Base-by-base conservation (phyloP, 2,113 vertebrate genomes). In the Cyprinodon tularosa region DNA sequence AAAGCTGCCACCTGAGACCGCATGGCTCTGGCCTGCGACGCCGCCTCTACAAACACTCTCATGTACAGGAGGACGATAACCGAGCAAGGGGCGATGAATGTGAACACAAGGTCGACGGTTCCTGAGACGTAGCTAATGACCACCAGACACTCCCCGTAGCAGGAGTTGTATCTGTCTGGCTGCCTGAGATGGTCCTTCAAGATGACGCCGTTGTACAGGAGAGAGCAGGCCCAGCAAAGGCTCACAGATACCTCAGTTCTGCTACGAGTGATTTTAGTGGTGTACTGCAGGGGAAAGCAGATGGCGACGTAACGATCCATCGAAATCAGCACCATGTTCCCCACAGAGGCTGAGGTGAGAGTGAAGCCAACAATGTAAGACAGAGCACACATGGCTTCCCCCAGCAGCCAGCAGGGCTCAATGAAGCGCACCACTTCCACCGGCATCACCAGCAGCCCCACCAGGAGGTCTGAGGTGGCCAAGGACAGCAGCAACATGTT, bases 391-490 rank as follows among this genome's bases (percentile, higher is more conserved):
- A 86, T 71, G 44, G 81, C 15, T 14, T 89, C 71, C 0, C 90
- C 89, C 42, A 92, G 79, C 62, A 88, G 77, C 93, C 93, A 94
- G 81, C 91, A 94, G 40, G 62, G 68, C 59, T 89, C 83, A 40
- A 80, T 81, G 10, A 88, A 48, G 1, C 74, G 62, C 1, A 88
- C 7, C 0, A 68, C 81, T 13, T 91, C 96, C 42, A 94, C 95
- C 12, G 96, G 96, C 96, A 96, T 96, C 78, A 97, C 71, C 75
- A 96, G 38, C 60, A 93, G 75, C 67, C 92, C 93, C 0, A 92
- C 78, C 0, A 92, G 82, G 60, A 94, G 81, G 83, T 94, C 93
- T 1, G 88, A 87, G 57, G 84, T 12, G 37, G 91, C 92, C 86
- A 94, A 84, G 64, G 94, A 94, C 69, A 94, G 87, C 61, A 94